Percentiles rank a stretch among this genome's conserved stretches.
These are phyloP conservation scores for Alcedo quadribrachys DNA, from an alignment of 2,797 vertebrate genomes.

Conservation along the genomic window DNA sequence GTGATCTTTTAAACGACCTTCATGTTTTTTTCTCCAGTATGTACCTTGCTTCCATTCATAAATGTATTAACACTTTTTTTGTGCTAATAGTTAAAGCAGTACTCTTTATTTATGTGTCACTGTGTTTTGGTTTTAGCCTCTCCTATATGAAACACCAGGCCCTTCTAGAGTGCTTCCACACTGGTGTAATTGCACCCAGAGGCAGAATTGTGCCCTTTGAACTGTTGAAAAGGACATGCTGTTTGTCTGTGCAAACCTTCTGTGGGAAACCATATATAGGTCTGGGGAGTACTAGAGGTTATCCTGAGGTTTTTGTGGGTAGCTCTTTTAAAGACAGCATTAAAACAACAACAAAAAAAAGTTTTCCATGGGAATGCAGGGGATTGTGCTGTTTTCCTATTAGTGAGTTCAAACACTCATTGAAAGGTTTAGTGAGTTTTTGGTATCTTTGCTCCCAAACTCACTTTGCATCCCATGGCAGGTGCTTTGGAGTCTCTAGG, in stretches of 20 bases:
- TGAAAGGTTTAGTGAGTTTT: neutral
- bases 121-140: neutral
- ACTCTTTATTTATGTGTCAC: neutral
- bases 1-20: neutral
- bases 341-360: neutral
- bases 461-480: neutral
- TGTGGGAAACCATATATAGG: rapidly evolving
- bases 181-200: neutral
- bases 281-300: neutral
- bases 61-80: neutral
- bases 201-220: neutral
- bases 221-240: neutral
- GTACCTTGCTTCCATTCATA: neutral
- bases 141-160: neutral
- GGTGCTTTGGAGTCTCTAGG: neutral
- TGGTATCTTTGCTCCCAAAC: neutral
- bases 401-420: neutral
- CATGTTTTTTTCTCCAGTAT: neutral
- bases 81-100: neutral
- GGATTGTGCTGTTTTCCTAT: neutral
- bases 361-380: neutral
- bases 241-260: neutral
- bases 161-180: neutral
- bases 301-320: neutral
- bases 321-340: neutral